phyloP scores from a whole-genome alignment of 2,797 vertebrate species.

The Acropternis orthonyx region DNA sequence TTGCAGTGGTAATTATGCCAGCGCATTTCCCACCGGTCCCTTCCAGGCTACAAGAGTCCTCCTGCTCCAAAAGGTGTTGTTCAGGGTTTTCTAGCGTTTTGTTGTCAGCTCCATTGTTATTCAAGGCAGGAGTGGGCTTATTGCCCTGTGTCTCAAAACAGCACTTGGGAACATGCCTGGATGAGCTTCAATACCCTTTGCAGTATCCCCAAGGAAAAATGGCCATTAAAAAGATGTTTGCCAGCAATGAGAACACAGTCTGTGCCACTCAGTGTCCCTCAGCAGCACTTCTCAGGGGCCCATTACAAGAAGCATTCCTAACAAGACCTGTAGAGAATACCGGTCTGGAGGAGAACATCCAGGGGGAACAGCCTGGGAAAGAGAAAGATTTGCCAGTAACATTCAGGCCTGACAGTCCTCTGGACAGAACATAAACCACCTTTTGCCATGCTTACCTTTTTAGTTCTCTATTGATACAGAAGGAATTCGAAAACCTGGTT shows the following conservation, averaged over 20 bases:
- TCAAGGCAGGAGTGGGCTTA: not conserved
- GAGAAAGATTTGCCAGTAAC: not conserved
- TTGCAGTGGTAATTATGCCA: fast-evolving
- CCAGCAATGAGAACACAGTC: not conserved
- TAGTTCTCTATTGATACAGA: not conserved
- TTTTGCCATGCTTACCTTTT: not conserved
- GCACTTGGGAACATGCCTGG: not conserved
- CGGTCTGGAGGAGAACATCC: not conserved
- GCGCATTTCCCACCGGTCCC: not conserved
- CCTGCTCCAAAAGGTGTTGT: not conserved
- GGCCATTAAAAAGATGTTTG: not conserved
- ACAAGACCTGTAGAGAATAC: not conserved
- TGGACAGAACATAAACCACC: not conserved
- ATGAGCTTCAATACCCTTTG: not conserved
- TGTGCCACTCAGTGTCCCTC: not conserved
- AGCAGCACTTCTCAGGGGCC: not conserved
- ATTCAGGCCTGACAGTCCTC: not conserved
- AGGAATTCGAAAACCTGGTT: not conserved
- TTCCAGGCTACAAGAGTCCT: not conserved
- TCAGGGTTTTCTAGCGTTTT: not conserved
- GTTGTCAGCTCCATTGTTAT: not conserved
- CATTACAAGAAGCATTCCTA: not conserved
- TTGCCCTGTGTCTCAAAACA: not conserved
- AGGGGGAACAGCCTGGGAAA: not conserved
- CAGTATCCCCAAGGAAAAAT: not conserved